Percentiles rank a stretch among this genome's conserved stretches.
These are phyloP conservation scores for Mesochorus sp. DNA, from an alignment of 2,888 invertebrate species.

Conservation along the genomic window DNA sequence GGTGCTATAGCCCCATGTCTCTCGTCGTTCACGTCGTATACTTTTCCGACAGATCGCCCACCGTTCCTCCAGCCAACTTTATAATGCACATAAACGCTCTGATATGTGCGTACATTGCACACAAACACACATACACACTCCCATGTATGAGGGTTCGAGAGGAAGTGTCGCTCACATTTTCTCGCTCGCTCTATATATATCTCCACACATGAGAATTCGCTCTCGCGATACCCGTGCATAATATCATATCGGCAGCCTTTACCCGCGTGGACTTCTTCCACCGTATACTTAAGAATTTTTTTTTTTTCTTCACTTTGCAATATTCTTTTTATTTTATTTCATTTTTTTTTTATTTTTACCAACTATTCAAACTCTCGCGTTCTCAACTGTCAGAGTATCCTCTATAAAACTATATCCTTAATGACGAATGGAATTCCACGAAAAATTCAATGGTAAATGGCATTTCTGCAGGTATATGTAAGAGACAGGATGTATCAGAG, in stretches of 20 bases:
- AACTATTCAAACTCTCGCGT: conserved; percentile 6
- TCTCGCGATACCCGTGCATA: not conserved
- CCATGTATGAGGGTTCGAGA: conserved; percentile 66
- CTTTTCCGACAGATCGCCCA: conserved; percentile 48
- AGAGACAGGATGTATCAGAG: too few relatives aligned
- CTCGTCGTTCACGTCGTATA: conserved; percentile 28
- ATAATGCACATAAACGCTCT: not conserved
- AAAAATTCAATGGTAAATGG: conserved; percentile 14
- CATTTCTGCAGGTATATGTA: too few relatives aligned
- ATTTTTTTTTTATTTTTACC: not conserved
- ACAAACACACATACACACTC: conserved; percentile 13
- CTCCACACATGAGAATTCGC: conserved; percentile 11
- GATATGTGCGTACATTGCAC: conserved; percentile 10
- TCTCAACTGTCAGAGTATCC: conserved; percentile 19
- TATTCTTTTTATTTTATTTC: not conserved
- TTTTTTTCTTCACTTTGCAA: not conserved
- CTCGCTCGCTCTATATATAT: conserved; percentile 49
- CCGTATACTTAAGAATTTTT: conserved; percentile 28
- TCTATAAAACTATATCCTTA: conserved; percentile 32
- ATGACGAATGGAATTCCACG: conserved; percentile 7
- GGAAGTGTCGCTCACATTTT: conserved; percentile 78
- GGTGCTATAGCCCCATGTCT: conserved; percentile 69
- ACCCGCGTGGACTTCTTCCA: not conserved
- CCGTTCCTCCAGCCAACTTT: conserved; percentile 15
- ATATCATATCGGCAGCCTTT: conserved; percentile 18